Evolutionary conservation across 2,113 vertebrate species (phyloP), one percentile per base, ranked within the genome.

Genomic region (Campylomormyrus numenius): DNA sequence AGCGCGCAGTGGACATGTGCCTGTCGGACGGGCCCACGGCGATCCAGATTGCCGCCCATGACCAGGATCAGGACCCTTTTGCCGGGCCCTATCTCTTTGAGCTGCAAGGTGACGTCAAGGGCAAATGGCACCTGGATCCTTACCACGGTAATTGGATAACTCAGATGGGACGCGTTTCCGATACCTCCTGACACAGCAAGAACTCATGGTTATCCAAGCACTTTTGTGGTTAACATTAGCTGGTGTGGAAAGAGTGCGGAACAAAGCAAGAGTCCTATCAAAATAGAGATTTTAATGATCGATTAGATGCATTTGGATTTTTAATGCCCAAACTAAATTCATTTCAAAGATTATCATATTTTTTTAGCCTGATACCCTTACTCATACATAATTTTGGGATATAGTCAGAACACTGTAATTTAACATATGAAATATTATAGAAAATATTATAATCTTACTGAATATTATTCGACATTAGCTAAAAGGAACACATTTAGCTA

Each of bases 21-120:
- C 84, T 92, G 0, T 89, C 88, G 35, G 87, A 92, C 0, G 49
- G 66, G 52, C 77, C 50, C 8, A 92, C 92, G 2, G 5, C 24
- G 42, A 84, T 88, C 85, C 92, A 90, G 11, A 89, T 95, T 87
- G 89, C 89, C 13, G 93, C 56, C 1, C 1, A 48, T 0, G 94
- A 95, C 87, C 50, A 13, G 24, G 94, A 95, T 58, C 88, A 21
- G 27, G 35, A 88, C 0, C 92, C 92, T n/a, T 91, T 91, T 17
- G 3, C 88, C 9, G 93, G 94, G 19, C 94, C 94, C 45, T 94
- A 93, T 74, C 7, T 0, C 8, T 95, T 93, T 66, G 90, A 77
- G 49, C 92, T 94, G 9, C 89, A 35, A 3, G 93, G 91, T 21
- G 83, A 94, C 7, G 87, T 92, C 24, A 10, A 90, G 77, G 91